A percentile compares a stretch with the other conserved stretches of the same genome.
phyloP scores from a whole-genome alignment of 2,113 vertebrate genomes.

The Thomomys bottae region DNA sequence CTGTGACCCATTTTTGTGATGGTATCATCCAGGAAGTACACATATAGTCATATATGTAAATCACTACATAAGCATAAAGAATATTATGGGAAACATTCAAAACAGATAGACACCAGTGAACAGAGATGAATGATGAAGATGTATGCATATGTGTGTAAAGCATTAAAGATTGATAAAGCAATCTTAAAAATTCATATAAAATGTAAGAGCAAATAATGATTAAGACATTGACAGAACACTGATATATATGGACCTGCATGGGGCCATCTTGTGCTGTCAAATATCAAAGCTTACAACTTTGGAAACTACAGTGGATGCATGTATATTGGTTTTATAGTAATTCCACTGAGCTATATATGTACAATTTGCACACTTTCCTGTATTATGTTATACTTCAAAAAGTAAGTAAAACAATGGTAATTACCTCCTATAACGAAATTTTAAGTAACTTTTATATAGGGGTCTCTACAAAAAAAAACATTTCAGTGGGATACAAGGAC shows the following conservation, averaged over 20 bases:
- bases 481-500: background rate
- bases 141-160: background rate
- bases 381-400: background rate
- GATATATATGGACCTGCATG: background rate
- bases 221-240: background rate
- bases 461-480: background rate
- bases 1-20: background rate
- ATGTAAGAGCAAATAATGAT: background rate
- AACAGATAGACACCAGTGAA: background rate
- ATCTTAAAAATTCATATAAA: too few species aligned
- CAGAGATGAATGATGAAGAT: background rate
- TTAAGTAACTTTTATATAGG: background rate
- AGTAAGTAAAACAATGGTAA: background rate
- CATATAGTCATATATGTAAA: background rate
- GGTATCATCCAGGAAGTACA: background rate
- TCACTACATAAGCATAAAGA: background rate
- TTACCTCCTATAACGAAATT: background rate
- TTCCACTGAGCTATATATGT: background rate
- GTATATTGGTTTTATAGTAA: background rate
- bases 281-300: background rate
- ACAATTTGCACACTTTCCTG: background rate
- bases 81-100: background rate
- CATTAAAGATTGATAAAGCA: background rate
- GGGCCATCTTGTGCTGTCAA: background rate
- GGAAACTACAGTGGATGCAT: rapidly evolving